Evolutionary conservation across 2,888 invertebrate genomes (phyloP).

Genomic region (Hoplodrina blanda): DNA sequence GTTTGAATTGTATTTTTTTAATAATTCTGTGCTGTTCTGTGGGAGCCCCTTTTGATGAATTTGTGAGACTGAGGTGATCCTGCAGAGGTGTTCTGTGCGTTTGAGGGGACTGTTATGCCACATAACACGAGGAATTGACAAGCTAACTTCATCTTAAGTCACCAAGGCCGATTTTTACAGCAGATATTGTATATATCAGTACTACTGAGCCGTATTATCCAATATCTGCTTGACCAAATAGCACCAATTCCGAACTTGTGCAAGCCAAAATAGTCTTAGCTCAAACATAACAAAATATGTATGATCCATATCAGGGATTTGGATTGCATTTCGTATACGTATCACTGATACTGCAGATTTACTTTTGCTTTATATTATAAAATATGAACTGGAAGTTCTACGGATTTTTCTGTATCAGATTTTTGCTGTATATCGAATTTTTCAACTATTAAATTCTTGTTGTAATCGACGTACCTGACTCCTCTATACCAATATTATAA

Average conservation of each 20-base stretch:
- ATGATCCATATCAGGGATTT: conserved; percentile 3
- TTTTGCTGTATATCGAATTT: conserved; percentile 6
- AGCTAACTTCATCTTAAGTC: neutral
- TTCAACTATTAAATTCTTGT: conserved; percentile 3
- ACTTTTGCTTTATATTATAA: conserved; percentile 4
- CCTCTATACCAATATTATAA: neutral
- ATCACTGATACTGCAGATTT: conserved; percentile 9
- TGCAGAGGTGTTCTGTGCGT: no score
- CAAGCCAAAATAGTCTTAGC: conserved; percentile 12
- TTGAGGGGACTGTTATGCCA: no score
- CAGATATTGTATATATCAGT: no score
- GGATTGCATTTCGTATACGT: conserved; percentile 12
- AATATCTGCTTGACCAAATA: conserved; percentile 9
- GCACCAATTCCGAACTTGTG: conserved; percentile 2
- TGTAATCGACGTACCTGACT: neutral
- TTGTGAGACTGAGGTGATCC: no score
- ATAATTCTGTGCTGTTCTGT: no score
- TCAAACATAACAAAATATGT: conserved; percentile 20
- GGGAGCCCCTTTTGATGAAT: no score
- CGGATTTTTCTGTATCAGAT: neutral
- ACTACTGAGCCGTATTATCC: conserved; percentile 9
- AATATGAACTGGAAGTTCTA: neutral
- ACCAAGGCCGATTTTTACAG: neutral
- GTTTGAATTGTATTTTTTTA: no score
- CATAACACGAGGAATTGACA: neutral